A percentile compares a stretch with the other conserved stretches of the same genome.
These are phyloP conservation scores for Xyrauchen texanus DNA, from an alignment of 2,113 vertebrate genomes.

Conservation along the genomic window DNA sequence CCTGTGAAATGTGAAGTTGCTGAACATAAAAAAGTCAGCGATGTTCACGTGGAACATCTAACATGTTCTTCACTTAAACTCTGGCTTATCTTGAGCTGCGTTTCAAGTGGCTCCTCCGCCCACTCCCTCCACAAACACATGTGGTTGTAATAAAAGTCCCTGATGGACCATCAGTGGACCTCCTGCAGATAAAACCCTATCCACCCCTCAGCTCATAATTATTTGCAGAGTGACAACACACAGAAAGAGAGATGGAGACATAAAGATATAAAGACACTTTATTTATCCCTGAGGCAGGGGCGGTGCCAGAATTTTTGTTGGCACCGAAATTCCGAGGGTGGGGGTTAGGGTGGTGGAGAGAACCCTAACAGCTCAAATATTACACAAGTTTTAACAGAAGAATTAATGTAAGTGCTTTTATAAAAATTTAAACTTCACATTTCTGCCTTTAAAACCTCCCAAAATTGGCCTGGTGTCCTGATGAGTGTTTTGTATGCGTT, in stretches of 20 bases:
- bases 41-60: constrained; percentile 49
- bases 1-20: background rate
- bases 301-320: no score
- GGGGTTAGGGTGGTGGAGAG: no score
- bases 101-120: constrained; percentile 47
- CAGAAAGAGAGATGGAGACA: constrained; percentile 34
- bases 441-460: no score
- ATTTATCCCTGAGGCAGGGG: no score
- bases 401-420: no score
- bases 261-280: background rate
- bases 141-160: constrained; percentile 67
- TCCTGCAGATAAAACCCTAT: constrained; percentile 51
- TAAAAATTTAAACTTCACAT: no score
- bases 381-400: no score
- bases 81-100: constrained; percentile 62
- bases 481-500: no score
- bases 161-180: constrained; percentile 59
- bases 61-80: constrained; percentile 34
- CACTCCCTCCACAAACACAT: constrained; percentile 64
- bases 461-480: no score
- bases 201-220: constrained; percentile 58
- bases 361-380: no score
- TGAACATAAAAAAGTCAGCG: constrained; percentile 33
- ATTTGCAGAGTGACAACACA: constrained; percentile 4
- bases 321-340: no score